Percentiles rank a stretch among this genome's conserved stretches.
These are phyloP conservation scores for Salpingus planirostris DNA, from an alignment of 2,888 invertebrate genomes.

Conservation along the genomic window DNA sequence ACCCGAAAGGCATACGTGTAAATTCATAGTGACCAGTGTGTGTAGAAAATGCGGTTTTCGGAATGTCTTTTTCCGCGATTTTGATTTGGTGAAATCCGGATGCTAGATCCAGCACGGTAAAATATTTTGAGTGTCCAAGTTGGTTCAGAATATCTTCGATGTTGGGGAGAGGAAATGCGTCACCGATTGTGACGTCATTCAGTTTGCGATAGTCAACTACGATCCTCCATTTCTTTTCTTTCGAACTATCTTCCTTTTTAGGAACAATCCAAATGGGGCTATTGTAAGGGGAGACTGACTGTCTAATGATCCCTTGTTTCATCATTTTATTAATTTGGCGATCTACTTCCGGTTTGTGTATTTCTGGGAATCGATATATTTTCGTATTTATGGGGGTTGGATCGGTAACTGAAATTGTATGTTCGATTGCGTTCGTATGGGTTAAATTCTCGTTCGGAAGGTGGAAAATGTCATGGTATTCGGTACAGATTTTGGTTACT, in stretches of 20 bases:
- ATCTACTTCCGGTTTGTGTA: conserved; percentile 27
- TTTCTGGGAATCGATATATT: conserved; percentile 30
- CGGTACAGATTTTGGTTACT: conserved; percentile 13
- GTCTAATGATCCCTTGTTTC: conserved; percentile 23
- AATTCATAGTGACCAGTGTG: conserved; percentile 21
- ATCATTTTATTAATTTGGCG: conserved; percentile 26
- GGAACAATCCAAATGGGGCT: conserved; percentile 26
- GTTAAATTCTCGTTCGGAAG: conserved; percentile 18
- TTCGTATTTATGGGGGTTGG: conserved; percentile 25
- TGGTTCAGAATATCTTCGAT: conserved; percentile 20
- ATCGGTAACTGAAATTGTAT: conserved; percentile 23
- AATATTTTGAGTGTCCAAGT: conserved; percentile 17
- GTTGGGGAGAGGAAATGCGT: conserved; percentile 21
- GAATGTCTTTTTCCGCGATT: conserved; percentile 10
- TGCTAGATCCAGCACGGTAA: conserved; percentile 19
- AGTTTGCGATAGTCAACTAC: conserved; percentile 33
- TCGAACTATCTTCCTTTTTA: conserved; percentile 25
- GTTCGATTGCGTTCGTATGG: conserved; percentile 17
- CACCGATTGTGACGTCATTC: conserved; percentile 28
- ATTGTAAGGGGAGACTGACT: conserved; percentile 18
- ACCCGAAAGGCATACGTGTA: conserved; percentile 23
- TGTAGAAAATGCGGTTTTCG: conserved; percentile 22
- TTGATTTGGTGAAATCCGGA: conserved; percentile 20
- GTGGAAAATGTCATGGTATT: conserved; percentile 22
- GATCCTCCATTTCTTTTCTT: conserved; percentile 25